phyloP scores from a whole-genome alignment of 37 sponge, comb jelly and placozoan genomes.

The Sycon ciliatum region DNA sequence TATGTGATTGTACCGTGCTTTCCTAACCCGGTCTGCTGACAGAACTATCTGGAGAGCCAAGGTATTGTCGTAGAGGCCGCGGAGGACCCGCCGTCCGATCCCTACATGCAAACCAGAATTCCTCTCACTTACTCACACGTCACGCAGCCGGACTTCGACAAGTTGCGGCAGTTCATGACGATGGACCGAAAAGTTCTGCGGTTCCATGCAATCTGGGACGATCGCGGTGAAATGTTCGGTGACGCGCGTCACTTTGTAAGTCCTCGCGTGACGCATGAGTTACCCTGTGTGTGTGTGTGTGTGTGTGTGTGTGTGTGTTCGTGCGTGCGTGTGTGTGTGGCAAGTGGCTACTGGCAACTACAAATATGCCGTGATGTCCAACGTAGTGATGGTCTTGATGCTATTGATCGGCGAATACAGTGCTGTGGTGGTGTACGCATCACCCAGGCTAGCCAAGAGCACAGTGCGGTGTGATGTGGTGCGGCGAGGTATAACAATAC shows the following conservation, averaged over 20 bases:
- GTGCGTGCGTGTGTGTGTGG: constrained; percentile 19
- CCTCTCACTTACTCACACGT: constrained; percentile 53
- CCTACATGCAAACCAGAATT: constrained; percentile 63
- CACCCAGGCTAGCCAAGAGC: no score
- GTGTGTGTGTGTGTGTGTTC: constrained; percentile 18
- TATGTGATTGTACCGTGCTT: constrained; percentile 1
- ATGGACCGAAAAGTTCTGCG: constrained; percentile 84
- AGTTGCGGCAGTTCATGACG: constrained; percentile 84
- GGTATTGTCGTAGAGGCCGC: constrained; percentile 74
- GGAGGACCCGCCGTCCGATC: constrained; percentile 57
- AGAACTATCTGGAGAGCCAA: constrained; percentile 94
- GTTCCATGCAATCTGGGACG: constrained; percentile 95
- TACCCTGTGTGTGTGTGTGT: neutral
- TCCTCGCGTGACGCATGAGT: no score
- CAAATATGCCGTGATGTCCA: no score
- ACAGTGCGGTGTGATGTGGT: no score
- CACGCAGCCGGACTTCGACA: constrained; percentile 76
- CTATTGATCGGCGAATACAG: no score
- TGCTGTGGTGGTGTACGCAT: no score
- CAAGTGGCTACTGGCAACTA: no score
- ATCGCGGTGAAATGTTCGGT: constrained; percentile 94
- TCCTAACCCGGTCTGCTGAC: neutral
- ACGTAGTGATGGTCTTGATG: no score
- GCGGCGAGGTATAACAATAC: no score
- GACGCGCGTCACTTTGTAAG: constrained; percentile 83